Evolutionary conservation across 2,113 vertebrate species (phyloP), one percentile per base, ranked within the genome.

Genomic region (Urocolius indicus): DNA sequence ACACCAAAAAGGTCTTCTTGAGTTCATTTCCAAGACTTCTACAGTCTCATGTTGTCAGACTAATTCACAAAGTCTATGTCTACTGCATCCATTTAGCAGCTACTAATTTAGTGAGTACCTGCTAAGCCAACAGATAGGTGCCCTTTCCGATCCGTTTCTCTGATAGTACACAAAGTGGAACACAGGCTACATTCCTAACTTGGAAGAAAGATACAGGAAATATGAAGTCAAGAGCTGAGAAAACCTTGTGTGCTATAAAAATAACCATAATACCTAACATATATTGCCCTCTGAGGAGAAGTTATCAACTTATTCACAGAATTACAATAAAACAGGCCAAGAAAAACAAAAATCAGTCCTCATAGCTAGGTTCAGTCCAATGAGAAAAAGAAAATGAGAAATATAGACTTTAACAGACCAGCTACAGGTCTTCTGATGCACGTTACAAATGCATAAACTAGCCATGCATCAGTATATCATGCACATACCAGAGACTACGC

Each of bases 251-350:
- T 84, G 54, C 68, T 74, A 61, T 58, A 71, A 93, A 95, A 95
- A 54, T 36, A 81, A 90, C 32, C 22, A n/a, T 84, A 94, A 93
- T 24, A 74, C 34, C 66, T 65, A 92, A 86, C 20, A 29, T 21
- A 88, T 26, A 77, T 19, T 76, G 73, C 57, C 57, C 86, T 84
- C 92, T 43, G 18, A 89, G 63, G 84, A 96, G 76, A 93, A 38
- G 41, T 95, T 75, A 94, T 23, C 62, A 93, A 92, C 73, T 89
- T 95, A 76, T 20, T n/a, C 76, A 89, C 49, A 49, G 61, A 93
- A 68, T 86, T 89, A 84, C 65, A 86, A 86, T 0, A 5, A 67
- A 93, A 84, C 20, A 83, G 45, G 27, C 30, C 71, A 91, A 91
- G 79, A 68, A 72, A 92, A 93, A 29, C 11, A 65, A 94, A 65